phyloP scores from a whole-genome alignment of 2,113 vertebrate species.

The Cygnus buccinator region DNA sequence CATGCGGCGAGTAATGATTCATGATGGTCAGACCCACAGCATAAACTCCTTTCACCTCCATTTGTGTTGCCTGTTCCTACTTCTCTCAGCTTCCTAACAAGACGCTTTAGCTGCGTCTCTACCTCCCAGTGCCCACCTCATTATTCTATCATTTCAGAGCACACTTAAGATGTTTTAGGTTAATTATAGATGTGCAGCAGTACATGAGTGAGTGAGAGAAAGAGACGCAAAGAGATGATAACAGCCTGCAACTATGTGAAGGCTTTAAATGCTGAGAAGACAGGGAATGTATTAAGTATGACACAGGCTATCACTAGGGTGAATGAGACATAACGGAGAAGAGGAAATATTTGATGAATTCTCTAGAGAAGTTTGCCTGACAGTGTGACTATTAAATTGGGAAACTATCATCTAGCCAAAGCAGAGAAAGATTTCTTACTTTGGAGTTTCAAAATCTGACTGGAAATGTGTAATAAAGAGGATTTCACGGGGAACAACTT shows the following conservation, averaged over 20 bases:
- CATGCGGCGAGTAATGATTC: background rate
- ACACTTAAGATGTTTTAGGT: conserved; percentile 31
- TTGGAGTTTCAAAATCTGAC: background rate
- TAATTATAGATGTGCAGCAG: conserved; percentile 56
- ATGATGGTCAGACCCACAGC: background rate
- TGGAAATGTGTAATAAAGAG: background rate
- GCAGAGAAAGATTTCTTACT: background rate
- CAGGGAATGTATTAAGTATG: background rate
- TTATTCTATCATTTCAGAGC: background rate
- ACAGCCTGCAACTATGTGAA: background rate
- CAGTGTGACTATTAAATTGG: background rate
- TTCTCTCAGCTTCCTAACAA: background rate
- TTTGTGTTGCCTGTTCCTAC: fast-evolving
- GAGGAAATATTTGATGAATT: background rate
- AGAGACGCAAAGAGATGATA: background rate
- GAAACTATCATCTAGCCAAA: background rate
- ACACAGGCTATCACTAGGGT: background rate
- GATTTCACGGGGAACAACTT: background rate
- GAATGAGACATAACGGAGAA: background rate
- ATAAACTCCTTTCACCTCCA: background rate
- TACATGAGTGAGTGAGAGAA: conserved; percentile 11
- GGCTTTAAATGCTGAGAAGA: conserved; percentile 17
- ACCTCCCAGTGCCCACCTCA: background rate
- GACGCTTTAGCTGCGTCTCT: background rate
- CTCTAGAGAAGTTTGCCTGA: background rate